Base-by-base conservation (phyloP, 2,888 invertebrate species). In the Callosobruchus maculatus region DNA sequence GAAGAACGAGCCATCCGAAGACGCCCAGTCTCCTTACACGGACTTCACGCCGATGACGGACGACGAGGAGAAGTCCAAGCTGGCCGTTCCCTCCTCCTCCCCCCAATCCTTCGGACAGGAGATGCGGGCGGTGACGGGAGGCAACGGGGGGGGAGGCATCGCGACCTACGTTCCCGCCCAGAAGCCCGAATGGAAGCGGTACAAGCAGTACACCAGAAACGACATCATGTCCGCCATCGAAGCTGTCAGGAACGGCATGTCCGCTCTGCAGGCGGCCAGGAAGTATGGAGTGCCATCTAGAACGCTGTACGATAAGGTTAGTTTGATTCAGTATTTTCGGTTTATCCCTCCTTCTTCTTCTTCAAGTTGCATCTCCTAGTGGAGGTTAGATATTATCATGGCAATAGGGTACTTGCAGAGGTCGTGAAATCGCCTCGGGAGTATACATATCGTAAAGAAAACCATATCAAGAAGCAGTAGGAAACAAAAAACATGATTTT, bases 131-230 rank as follows among this genome's bases (percentile, higher is more conserved):
- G 22, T 3, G 5, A 68, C 68, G 9, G 49, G 49, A 13, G 77
- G 78, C 20, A 81, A 83, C 2, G 78, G 84, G 3, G n/a, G n/a
- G n/a, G 83, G 85, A 1, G 92, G 91, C 71, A 89, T 93, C 74
- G 92, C 92, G 0, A 92, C 92, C 0, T 94, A 94, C 82, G 93
- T 93, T 1, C 92, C 93, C 21, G 89, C 91, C 0, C 94, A 95
- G 84, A 95, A 94, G 85, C 95, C 95, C 0, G 96, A 97, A 87
- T 97, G 96, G 96, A 97, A 96, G 85, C 91, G 97, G 74, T 97
- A 97, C 88, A 97, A 97, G 86, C 96, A 96, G 85, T 97, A 97
- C 86, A 95, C 96, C 2, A 91, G 95, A 77, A 92, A 93, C 78
- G 95, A 97, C 85, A 95, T 97, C 80, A 91, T 93, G 90, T 92